Evolutionary conservation across 2,113 vertebrate genomes (phyloP), one percentile per base, ranked within the genome.

Genomic region (Otocyon megalotis): DNA sequence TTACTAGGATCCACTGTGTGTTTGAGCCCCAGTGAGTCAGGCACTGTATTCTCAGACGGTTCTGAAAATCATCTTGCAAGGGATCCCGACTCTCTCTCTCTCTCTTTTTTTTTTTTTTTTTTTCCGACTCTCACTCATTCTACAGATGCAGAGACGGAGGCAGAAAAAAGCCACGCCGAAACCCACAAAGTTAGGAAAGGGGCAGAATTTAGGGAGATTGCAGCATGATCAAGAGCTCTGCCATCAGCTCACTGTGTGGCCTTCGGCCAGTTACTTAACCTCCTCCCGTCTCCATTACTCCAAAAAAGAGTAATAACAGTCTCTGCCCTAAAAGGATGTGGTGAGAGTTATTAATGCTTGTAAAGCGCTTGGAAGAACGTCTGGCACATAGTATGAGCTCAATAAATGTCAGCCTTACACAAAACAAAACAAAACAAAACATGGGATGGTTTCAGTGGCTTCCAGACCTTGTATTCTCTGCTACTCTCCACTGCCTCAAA

Each of bases 351-450:
- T 43, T 54, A 12, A 87, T n/a, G 60, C 20, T 54, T 43, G 22
- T 8, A 79, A 83, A 93, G 48, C 63, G 54, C 89, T 91, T 88
- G 62, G 63, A 92, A 69, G 76, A 84, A 79, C 1, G 20, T 50
- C 69, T 71, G 53, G 53, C 26, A 50, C n/a, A 8, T 56, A 81
- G 69, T 50, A 72, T 60, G 81, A 67, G 35, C 79, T 88, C 81
- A 89, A 28, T 80, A 92, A 97, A 95, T 84, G 69, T 88, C 90
- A 63, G n/a, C 48, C 62, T 87, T n/a, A 84, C 92, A 84, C 79
- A 53, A 26, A 76, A 80, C 76, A 28, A 48, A 76, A 80, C 76
- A 28, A 48, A 95, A 89, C 24, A 26, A 62, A 71, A 71, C 35
- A 56, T 0, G 0, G 12, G 63, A 11, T 22, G 32, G 50, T 86